Base-by-base conservation (phyloP, 2,888 invertebrate species). In the Drosophila nr. medialis region DNA sequence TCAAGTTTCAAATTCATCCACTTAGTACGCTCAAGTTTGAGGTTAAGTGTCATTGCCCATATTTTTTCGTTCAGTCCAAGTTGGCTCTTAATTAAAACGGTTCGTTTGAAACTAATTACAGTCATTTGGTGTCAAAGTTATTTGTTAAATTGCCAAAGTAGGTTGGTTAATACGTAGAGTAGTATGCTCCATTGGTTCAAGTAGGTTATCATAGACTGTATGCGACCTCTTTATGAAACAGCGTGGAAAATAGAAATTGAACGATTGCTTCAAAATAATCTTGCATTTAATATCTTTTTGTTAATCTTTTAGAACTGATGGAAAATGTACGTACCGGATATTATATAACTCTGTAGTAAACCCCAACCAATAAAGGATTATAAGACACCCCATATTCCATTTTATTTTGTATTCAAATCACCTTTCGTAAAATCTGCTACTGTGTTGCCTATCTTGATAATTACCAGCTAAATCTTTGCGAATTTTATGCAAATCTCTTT, bases 81-180 rank as follows among this genome's bases (percentile, higher is more conserved):
- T 30, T 60, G 38, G 51, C 38, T 55, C 55, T 58, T 66, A 73
- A 80, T 77, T 62, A 55, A 60, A 77, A 59, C 74, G 73, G 79
- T 83, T 87, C 71, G 63, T 49, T 85, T 80, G 80, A 74, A 84
- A 83, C 83, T 75, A 74, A 74, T 77, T 80, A 61, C 54, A 72
- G 64, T 53, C 59, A 64, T 75, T 80, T 54, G 60, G 68, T 70
- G 69, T 78, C 70, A 64, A 61, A 70, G 73, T 72, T 68, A 59
- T 45, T 62, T 65, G 45, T 72, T 61, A 71, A 38, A 27, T 29
- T 54, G 27, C 34, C 38, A 65, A 53, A 51, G 51, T 64, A 32
- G 54, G 68, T 66, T 56, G n/a, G 10, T 40, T 50, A 64, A 51
- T 48, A 48, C 27, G 15, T 36, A 49, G 38, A 21, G 15, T 63